Conservation (phyloP, 2,113 vertebrate species). For the Tinamus guttatus region DNA sequence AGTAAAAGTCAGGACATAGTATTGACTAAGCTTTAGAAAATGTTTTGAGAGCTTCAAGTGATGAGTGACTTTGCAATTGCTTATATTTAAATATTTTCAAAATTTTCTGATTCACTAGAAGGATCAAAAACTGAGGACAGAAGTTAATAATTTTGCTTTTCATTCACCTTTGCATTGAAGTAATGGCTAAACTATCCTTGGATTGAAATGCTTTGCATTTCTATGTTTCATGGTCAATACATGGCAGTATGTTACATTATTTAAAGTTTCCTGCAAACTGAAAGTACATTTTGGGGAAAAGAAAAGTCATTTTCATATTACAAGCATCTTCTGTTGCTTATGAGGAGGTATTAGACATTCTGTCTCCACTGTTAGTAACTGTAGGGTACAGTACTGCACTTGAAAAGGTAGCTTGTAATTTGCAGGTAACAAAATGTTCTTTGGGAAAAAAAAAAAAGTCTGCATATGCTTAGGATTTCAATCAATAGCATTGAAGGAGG, state of each 20-base stretch:
- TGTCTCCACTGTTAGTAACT: conserved; percentile 69
- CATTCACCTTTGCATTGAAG: conserved; percentile 14
- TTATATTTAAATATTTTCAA: neutral
- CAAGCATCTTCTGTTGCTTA: conserved; percentile 64
- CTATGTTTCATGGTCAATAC: neutral
- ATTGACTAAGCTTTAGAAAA: neutral
- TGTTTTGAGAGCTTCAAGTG: neutral
- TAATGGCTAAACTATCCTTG: neutral
- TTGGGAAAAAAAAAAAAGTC: conserved; percentile 43
- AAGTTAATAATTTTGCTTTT: conserved; percentile 41
- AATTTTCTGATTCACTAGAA: neutral
- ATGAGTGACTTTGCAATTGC: neutral
- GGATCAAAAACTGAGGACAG: neutral
- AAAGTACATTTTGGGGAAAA: neutral
- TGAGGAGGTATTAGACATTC: conserved; percentile 76
- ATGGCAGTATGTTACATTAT: neutral
- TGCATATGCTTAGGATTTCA: conserved; percentile 76
- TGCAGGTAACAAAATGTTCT: conserved; percentile 78
- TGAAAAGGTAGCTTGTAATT: conserved; percentile 80
- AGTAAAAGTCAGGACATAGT: neutral
- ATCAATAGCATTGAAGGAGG: conserved; percentile 80
- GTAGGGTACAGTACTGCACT: conserved; percentile 46
- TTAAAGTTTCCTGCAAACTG: conserved; percentile 37
- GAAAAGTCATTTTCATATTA: conserved; percentile 38
- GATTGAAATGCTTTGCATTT: conserved; percentile 17